Evolutionary conservation across 1,140 invertebrate genomes (phyloP), one percentile per base, ranked within the genome.

Genomic region (Thereuonema tuberculata): DNA sequence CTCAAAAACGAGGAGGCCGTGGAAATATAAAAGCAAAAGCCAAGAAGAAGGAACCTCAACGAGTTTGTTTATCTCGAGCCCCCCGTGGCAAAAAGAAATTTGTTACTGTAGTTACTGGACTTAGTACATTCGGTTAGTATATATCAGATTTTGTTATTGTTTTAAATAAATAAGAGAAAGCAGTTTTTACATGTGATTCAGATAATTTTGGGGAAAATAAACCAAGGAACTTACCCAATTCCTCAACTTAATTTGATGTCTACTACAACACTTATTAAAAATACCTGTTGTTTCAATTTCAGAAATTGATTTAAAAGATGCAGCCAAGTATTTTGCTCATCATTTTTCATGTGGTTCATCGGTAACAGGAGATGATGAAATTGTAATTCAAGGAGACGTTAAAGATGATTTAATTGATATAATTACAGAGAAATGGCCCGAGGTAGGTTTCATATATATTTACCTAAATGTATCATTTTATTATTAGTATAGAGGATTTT

Each of bases 331-430:
- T 73, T 99, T 99, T 78, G 91, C 93, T 31, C 87, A 87, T 58
- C 93, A 90, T 74, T 99, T 99, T 80, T 93, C 96, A 3, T 99
- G 96, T 79, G 95, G 96, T 12, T 94, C 93, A 20, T 98, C 95
- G 21, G 93, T 99, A 0, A 97, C 93, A 31, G 94, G 93, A 15
- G 93, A 97, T 61, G 95, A 99, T 81, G 97, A 99, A 78, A 97
- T 99, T 71, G 94, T 98, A 3, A 97, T 99, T 72, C 96, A 99
- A 77, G 96, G 91, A 58, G 92, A 94, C 77, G 89, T 98, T 0
- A 97, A 98, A 74, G 93, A 97, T 78, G 94, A 98, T 66, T 74
- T 98, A 1, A 93, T 97, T 75, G 93, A 98, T 77, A 82, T 98
- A 60, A 90, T 99, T 70, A 90, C 92, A 58, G 94, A 98, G 70